Evolutionary conservation across 2,888 invertebrate species (phyloP).

Genomic region (Leucoptera coffeella): DNA sequence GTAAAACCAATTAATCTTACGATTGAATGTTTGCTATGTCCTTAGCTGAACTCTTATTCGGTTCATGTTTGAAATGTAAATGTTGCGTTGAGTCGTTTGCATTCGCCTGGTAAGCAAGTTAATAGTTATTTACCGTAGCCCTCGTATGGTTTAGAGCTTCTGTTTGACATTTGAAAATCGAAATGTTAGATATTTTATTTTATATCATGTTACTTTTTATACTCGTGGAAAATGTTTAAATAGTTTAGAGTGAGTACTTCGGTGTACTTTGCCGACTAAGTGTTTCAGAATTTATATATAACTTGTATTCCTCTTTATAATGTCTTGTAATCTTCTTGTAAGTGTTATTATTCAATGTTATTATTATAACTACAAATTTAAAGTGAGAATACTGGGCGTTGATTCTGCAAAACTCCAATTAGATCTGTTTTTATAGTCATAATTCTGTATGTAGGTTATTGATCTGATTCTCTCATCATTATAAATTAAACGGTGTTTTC

Average conservation of each 20-base stretch:
- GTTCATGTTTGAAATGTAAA: too few species aligned
- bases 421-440: constrained; percentile 50
- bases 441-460: constrained; percentile 54
- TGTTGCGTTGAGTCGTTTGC: too few species aligned
- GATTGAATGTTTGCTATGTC: too few species aligned
- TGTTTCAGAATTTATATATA: constrained; percentile 33
- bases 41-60: too few species aligned
- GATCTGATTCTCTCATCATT: constrained; percentile 56
- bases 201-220: constrained; percentile 35
- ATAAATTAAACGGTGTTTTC: constrained; percentile 58
- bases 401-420: constrained; percentile 38
- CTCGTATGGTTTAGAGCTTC: too few species aligned
- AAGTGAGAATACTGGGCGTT: constrained; percentile 28
- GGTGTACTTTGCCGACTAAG: too few species aligned
- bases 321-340: constrained; percentile 40
- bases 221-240: constrained; percentile 39
- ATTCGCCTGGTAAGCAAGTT: too few species aligned
- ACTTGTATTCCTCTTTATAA: constrained; percentile 33
- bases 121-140: too few species aligned
- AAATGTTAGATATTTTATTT: constrained; percentile 31
- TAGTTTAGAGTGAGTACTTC: constrained; percentile 26
- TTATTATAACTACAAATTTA: constrained; percentile 18
- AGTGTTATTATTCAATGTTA: constrained; percentile 26
- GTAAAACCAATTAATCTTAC: too few species aligned
- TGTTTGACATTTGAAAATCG: too few species aligned